These are phyloP conservation scores for Acanthoscelides obtectus DNA, from an alignment of 2,888 invertebrate genomes.

Conservation along the genomic window DNA sequence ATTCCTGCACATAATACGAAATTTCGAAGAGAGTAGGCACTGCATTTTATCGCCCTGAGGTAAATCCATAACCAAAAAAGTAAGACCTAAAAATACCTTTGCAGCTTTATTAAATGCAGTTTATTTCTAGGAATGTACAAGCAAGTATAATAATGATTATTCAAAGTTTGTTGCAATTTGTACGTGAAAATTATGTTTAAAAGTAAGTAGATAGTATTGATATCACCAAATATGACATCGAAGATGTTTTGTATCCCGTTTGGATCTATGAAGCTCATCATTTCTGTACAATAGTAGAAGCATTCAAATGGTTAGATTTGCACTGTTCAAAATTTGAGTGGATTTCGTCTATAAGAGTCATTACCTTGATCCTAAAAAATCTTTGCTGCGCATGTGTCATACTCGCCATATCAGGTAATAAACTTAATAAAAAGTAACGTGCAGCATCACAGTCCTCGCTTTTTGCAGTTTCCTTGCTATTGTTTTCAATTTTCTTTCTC, in stretches of 20 bases:
- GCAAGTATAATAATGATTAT: too few species aligned
- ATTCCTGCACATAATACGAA: too few species aligned
- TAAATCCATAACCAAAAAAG: too few species aligned
- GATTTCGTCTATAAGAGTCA: conserved; percentile 5
- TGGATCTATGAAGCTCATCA: background rate
- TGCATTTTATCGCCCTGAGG: too few species aligned
- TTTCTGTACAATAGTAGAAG: background rate
- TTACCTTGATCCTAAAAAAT: conserved; percentile 5
- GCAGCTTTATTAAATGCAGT: too few species aligned
- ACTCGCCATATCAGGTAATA: conserved; percentile 5
- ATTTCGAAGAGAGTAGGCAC: too few species aligned
- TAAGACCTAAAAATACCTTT: too few species aligned
- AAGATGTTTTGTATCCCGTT: background rate
- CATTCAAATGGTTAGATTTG: background rate
- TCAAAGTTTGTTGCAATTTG: too few species aligned
- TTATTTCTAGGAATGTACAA: too few species aligned
- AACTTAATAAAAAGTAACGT: conserved; percentile 8
- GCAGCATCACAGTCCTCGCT: background rate
- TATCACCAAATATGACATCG: background rate
- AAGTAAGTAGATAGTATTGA: too few species aligned
- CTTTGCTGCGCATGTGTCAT: conserved; percentile 5
- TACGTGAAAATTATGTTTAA: too few species aligned
- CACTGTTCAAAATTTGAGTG: conserved; percentile 1
- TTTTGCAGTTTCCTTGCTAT: background rate
- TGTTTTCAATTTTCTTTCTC: background rate